Percentiles rank a stretch among this genome's conserved stretches.
Conservation (phyloP, 1,140 invertebrate species). For the Drosophila ironensis region DNA sequence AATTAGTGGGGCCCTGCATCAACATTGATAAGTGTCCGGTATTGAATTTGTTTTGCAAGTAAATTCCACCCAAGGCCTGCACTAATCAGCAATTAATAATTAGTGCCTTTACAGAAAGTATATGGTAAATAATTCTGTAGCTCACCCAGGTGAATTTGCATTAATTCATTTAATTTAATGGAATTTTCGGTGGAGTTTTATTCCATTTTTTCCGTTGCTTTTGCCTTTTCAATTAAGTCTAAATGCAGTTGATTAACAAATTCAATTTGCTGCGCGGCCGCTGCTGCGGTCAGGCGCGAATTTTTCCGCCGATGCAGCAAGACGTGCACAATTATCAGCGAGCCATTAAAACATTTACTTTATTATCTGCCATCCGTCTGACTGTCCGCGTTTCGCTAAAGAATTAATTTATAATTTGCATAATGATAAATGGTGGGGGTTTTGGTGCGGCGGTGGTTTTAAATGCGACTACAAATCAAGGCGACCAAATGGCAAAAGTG, state of each 20-base stretch:
- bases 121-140: too few species aligned
- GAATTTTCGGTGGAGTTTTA: too few species aligned
- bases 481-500: constrained; percentile 45
- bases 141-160: too few species aligned
- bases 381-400: constrained; percentile 13
- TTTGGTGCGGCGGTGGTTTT: too few species aligned
- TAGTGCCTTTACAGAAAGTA: not conserved
- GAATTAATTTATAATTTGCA: constrained; percentile 71
- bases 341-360: constrained; percentile 39
- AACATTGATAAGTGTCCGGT: constrained; percentile 1
- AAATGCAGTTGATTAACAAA: constrained; percentile 73
- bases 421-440: constrained; percentile 61
- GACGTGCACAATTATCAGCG: constrained; percentile 48
- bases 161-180: constrained; percentile 36
- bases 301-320: constrained; percentile 38
- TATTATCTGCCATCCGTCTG: constrained; percentile 39
- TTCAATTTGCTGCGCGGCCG: constrained; percentile 50
- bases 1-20: too few species aligned
- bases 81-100: constrained; percentile 2
- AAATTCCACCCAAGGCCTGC: not conserved
- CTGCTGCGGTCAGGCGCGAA: constrained; percentile 10
- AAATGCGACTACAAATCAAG: constrained; percentile 44
- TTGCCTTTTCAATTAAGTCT: constrained; percentile 57
- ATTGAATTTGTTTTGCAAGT: constrained; percentile 14
- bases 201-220: too few species aligned